Conservation (phyloP, 2,113 vertebrate species). For the Hucho hucho region DNA sequence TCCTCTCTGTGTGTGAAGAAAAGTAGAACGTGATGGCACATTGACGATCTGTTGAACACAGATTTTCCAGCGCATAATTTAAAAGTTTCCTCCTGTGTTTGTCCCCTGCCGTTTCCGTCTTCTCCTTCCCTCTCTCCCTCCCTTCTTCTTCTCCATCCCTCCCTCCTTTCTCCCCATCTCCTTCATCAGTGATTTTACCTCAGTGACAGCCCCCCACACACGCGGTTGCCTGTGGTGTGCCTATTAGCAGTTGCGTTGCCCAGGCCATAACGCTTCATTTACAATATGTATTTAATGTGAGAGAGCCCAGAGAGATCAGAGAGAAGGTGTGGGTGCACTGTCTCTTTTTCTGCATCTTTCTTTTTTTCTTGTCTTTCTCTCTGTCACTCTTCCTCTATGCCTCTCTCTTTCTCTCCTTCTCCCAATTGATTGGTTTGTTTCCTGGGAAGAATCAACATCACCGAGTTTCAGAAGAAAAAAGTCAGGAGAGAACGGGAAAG, state of each 20-base stretch:
- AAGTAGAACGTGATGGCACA: constrained; percentile 47
- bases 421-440: constrained; percentile 41
- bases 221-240: constrained; percentile 42
- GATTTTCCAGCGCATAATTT: constrained; percentile 50
- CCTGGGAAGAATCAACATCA: constrained; percentile 15
- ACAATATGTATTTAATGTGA: constrained; percentile 51
- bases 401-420: neutral
- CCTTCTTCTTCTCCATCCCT: too few species aligned
- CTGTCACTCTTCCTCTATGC: neutral
- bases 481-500: neutral
- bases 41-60: constrained; percentile 52
- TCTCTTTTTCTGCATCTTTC: constrained; percentile 4
- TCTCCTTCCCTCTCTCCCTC: neutral
- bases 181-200: constrained; percentile 4
- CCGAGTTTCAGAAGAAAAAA: neutral
- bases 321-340: constrained; percentile 29
- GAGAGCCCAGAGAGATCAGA: constrained; percentile 4
- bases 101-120: constrained; percentile 26
- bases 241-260: constrained; percentile 43
- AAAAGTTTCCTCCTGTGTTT: constrained; percentile 40
- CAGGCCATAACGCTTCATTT: constrained; percentile 50
- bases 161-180: too few species aligned
- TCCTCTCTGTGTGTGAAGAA: constrained; percentile 34
- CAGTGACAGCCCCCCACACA: constrained; percentile 40
- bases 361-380: neutral